Evolutionary conservation across 37 sponge, comb jelly and placozoan genomes (phyloP).

Genomic region (Hexactinellida sp.): DNA sequence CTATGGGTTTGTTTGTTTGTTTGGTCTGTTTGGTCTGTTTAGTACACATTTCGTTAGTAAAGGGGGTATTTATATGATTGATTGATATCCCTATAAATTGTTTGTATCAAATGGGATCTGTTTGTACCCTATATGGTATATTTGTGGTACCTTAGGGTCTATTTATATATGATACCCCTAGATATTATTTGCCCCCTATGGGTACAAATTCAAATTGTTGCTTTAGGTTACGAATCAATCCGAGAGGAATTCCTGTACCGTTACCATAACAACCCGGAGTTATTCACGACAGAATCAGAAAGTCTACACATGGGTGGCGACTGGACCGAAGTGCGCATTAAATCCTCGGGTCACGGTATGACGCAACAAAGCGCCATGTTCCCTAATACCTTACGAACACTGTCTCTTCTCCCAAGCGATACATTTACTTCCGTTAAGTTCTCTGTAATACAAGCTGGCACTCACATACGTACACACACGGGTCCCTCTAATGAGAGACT

Average conservation of each 20-base stretch:
- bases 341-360: slow-evolving; percentile 62
- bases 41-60: no score
- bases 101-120: no score
- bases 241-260: slow-evolving; percentile 41
- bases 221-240: slow-evolving; percentile 34
- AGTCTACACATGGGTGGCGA: slow-evolving; percentile 76
- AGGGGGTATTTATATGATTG: neutral
- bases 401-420: neutral
- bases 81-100: neutral
- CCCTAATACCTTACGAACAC: slow-evolving; percentile 47
- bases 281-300: slow-evolving; percentile 70
- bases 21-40: no score
- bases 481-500: slow-evolving; percentile 80
- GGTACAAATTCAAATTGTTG: no score
- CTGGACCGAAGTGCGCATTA: slow-evolving; percentile 71
- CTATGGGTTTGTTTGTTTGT: no score
- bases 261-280: slow-evolving; percentile 24
- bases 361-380: slow-evolving; percentile 43
- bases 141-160: no score
- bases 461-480: slow-evolving; percentile 77
- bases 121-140: no score
- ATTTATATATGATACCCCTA: no score
- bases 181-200: no score
- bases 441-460: slow-evolving; percentile 70
- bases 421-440: slow-evolving; percentile 75